A percentile compares a stretch with the other conserved stretches of the same genome.
Conservation (phyloP, 2,113 vertebrate species). For the Coptodon rendalli region DNA sequence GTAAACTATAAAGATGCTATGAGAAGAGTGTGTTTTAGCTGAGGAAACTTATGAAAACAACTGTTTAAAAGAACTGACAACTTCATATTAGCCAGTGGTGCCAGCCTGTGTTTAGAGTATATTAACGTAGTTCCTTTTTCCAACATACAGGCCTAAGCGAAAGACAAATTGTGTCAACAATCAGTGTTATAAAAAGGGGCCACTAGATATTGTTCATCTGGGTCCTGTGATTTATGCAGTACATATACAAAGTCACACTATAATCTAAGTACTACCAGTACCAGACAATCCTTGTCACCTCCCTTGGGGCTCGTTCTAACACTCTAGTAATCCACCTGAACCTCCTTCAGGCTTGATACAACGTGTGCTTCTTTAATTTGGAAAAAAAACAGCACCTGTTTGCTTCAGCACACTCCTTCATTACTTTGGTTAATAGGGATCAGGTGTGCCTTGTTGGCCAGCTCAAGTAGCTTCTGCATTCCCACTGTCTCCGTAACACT, state of each 20-base stretch:
- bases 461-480: neutral
- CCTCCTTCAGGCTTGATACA: neutral
- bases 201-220: neutral
- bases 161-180: neutral
- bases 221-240: neutral
- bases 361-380: neutral
- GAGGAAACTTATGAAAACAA: rapidly evolving
- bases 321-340: neutral
- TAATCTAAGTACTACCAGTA: neutral
- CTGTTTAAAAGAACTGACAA: neutral
- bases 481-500: neutral
- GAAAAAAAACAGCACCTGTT: neutral
- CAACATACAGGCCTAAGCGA: neutral
- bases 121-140: neutral
- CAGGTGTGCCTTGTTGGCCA: neutral
- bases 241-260: neutral
- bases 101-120: neutral
- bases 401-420: neutral
- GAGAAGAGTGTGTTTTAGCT: neutral
- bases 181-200: neutral
- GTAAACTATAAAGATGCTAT: neutral
- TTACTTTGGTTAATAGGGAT: conserved; percentile 16
- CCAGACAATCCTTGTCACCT: neutral
- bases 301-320: neutral
- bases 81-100: neutral